Evolutionary conservation across 2,113 vertebrate species (phyloP).

Genomic region (Zootoca vivipara): DNA sequence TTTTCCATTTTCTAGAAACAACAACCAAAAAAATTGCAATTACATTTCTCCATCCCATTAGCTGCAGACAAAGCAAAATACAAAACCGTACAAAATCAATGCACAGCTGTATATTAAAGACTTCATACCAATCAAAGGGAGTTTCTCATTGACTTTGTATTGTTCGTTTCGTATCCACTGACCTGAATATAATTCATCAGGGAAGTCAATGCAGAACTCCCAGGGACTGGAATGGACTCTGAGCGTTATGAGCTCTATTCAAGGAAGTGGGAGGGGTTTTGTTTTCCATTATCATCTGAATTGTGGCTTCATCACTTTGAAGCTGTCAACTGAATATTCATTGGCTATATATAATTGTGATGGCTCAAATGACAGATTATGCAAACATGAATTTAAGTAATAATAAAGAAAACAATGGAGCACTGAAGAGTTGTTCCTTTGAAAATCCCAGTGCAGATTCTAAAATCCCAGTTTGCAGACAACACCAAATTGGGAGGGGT

Average conservation of each 20-base stretch:
- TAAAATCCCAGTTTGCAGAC: too few relatives aligned
- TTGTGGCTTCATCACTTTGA: background rate
- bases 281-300: background rate
- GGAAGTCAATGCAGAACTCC: background rate
- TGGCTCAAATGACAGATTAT: background rate
- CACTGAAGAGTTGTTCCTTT: background rate
- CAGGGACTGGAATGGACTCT: background rate
- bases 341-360: too few relatives aligned
- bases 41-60: background rate
- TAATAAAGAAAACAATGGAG: background rate
- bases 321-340: background rate
- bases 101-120: background rate
- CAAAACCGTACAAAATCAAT: background rate
- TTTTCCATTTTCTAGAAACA: background rate
- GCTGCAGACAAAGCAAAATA: background rate
- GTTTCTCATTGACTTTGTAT: background rate
- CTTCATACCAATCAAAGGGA: background rate
- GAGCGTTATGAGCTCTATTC: background rate
- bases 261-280: background rate
- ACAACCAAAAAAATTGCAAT: background rate
- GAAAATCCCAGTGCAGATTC: background rate
- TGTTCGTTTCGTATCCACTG: background rate
- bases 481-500: too few relatives aligned
- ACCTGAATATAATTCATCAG: constrained; percentile 9
- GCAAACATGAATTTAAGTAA: background rate